Conservation (phyloP, 2,888 invertebrate species). For the Helicoverpa assulta region DNA sequence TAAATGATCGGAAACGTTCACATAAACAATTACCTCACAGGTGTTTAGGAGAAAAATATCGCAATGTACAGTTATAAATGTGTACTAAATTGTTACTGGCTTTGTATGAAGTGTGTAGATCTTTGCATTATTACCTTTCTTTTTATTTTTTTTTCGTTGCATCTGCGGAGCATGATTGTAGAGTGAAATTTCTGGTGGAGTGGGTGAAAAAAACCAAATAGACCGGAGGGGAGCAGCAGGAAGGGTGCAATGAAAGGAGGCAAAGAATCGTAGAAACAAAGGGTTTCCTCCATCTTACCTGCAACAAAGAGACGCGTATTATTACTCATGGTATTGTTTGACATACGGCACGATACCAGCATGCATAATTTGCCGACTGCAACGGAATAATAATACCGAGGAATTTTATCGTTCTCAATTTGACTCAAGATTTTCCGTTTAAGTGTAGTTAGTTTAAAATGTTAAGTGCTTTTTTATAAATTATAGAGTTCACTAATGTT, state of each 20-base stretch:
- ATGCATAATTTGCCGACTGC: constrained; percentile 57
- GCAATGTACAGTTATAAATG: constrained; percentile 8
- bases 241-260: constrained; percentile 59
- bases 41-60: constrained; percentile 10
- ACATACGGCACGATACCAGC: constrained; percentile 54
- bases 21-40: constrained; percentile 1
- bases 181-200: constrained; percentile 37
- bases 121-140: background rate
- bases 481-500: no score
- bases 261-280: constrained; percentile 68
- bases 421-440: background rate
- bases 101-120: background rate
- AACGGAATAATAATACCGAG: constrained; percentile 52
- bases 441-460: no score
- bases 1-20: constrained; percentile 10
- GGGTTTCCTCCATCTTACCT: constrained; percentile 79
- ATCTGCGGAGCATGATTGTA: constrained; percentile 49
- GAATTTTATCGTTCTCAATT: constrained; percentile 33
- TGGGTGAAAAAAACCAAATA: constrained; percentile 60
- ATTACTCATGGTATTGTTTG: constrained; percentile 69
- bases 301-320: constrained; percentile 78
- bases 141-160: constrained; percentile 29
- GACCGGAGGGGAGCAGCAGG: constrained; percentile 52
- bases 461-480: no score
- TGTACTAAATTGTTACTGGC: background rate